Evolutionary conservation across 2,888 invertebrate genomes (phyloP).

Genomic region (Micoletzkya japonica): DNA sequence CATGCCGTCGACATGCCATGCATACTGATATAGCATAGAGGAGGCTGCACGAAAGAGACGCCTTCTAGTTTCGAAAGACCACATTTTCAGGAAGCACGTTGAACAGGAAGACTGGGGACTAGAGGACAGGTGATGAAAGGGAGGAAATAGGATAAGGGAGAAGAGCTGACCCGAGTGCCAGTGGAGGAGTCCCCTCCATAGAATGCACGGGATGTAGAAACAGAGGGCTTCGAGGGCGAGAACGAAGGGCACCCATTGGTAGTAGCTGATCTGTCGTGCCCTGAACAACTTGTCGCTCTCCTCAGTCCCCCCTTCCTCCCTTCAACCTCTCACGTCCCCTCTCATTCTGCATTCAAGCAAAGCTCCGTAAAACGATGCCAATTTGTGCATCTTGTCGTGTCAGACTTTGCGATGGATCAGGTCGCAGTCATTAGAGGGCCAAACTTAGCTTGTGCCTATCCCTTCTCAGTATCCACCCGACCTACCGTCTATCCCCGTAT

Average conservation of each 20-base stretch:
- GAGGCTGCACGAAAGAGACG: neutral
- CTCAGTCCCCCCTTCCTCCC: neutral
- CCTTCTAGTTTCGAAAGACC: neutral
- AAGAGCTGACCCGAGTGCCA: slow-evolving; percentile 64
- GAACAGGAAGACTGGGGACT: neutral
- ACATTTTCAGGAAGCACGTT: neutral
- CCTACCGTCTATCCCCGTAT: slow-evolving; percentile 63
- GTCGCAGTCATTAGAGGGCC: too few relatives aligned
- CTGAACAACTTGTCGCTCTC: slow-evolving; percentile 39
- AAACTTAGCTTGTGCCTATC: too few relatives aligned
- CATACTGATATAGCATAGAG: neutral
- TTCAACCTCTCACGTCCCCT: neutral
- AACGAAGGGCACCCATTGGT: slow-evolving; percentile 67
- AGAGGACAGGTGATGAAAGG: neutral
- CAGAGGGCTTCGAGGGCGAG: slow-evolving; percentile 67
- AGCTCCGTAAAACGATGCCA: neutral
- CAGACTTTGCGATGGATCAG: too few relatives aligned
- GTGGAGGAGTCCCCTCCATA: slow-evolving; percentile 67
- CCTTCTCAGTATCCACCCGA: neutral
- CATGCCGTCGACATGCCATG: too few relatives aligned
- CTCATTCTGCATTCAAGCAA: neutral
- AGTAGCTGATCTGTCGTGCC: slow-evolving; percentile 63
- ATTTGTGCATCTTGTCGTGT: too few relatives aligned
- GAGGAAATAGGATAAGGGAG: neutral
- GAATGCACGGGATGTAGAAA: slow-evolving; percentile 68